Evolutionary conservation across 2,888 invertebrate species (phyloP), one percentile per base, ranked within the genome.

Genomic region (Tillus elongatus): DNA sequence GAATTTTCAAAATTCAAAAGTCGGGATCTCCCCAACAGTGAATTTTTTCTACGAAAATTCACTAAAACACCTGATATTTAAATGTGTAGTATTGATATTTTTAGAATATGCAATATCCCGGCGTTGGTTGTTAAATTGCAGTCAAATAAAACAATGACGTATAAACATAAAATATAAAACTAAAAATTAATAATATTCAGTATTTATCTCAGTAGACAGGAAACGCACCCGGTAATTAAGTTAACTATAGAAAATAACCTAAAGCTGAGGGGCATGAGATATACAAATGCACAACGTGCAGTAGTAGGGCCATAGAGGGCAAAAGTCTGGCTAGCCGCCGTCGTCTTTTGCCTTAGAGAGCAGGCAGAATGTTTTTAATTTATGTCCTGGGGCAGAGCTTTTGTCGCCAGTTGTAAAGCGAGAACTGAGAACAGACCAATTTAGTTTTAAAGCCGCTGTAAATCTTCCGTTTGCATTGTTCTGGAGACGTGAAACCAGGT

Each of bases 401-500:
- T 57, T 57, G 58, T 57, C 58, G 58, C 50, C 58, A 57, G 56
- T 57, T 56, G 56, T 52, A 49, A 42, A 54, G 54, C 57, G 56
- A 50, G 48, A 49, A 46, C 49, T 56, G 56, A 50, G 48, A 49
- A 46, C 49, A 47, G 48, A 50, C 56, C 56, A 57, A 57, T 57
- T 58, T 56, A 53, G 52, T 57, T 58, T 57, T 56, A 57, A 58
- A 53, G 44, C 54, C 44, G 52, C 49, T 49, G 56, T 57, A 60
- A 57, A 55, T 58, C 52, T 53, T 53, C 45, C 47, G 38, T 31
- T n/a, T 33, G 45, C 44, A 55, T 58, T 55, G 53, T 54, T 56
- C 64, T 63, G 49, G n/a, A 51, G 57, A 50, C 47, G 42, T 34
- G 46, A 37, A 38, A 42, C 40, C 44, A 41, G 45, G 46, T 39